A percentile compares a stretch with the other conserved stretches of the same genome.
phyloP scores from a whole-genome alignment of 64 coral and sea anemone species.

The Pocillopora damicornis region DNA sequence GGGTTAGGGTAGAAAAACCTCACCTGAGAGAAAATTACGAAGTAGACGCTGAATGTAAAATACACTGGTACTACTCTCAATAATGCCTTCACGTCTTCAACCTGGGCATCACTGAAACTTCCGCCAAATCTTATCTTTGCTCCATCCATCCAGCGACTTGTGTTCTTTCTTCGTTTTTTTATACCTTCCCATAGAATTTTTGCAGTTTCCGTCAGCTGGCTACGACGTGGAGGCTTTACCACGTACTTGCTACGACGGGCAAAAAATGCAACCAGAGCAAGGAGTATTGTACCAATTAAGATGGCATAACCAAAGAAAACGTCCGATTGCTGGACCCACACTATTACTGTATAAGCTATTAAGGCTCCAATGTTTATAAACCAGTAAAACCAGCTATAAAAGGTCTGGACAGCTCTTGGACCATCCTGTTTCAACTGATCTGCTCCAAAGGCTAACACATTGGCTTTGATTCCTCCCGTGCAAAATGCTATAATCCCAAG shows the following conservation, averaged over 20 bases:
- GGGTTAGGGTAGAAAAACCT: not conserved
- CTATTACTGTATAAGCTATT: conserved; percentile 49
- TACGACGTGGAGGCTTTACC: conserved; percentile 54
- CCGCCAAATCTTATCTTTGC: conserved; percentile 55
- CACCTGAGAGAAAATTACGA: conserved; percentile 75
- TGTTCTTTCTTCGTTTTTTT: not conserved
- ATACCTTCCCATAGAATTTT: conserved; percentile 60
- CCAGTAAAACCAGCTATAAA: conserved; percentile 72
- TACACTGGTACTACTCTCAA: conserved; percentile 63
- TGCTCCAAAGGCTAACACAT: conserved; percentile 68
- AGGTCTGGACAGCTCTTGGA: conserved; percentile 28
- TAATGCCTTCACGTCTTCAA: conserved; percentile 70
- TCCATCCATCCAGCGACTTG: conserved; percentile 41
- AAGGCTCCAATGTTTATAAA: conserved; percentile 64
- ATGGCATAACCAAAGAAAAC: conserved; percentile 65
- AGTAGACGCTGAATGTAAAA: conserved; percentile 58
- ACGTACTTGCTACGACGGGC: conserved; percentile 63
- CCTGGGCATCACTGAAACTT: conserved; percentile 47
- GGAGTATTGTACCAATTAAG: conserved; percentile 48
- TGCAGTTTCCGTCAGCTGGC: conserved; percentile 44
- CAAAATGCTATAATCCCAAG: conserved; percentile 44
- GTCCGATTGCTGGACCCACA: conserved; percentile 44
- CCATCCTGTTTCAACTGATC: conserved; percentile 49
- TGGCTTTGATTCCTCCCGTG: conserved; percentile 73
- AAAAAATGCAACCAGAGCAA: conserved; percentile 44